These are phyloP conservation scores for Pseudoips prasinana DNA, from an alignment of 2,888 invertebrate genomes.

Conservation along the genomic window DNA sequence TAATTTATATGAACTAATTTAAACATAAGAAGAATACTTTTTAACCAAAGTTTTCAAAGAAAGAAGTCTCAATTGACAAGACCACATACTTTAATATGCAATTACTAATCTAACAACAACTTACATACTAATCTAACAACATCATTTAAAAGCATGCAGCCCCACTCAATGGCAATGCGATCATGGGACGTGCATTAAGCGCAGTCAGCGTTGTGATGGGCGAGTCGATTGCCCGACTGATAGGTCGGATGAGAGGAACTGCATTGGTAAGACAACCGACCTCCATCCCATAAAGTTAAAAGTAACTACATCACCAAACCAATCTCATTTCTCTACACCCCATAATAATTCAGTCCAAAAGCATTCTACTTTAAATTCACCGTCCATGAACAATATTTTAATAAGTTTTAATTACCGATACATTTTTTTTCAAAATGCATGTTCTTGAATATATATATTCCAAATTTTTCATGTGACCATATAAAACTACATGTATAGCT, in stretches of 20 bases:
- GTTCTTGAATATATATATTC: slow-evolving; percentile 6
- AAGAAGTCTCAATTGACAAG: slow-evolving; percentile 22
- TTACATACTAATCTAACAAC: slow-evolving; percentile 31
- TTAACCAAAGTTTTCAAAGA: not conserved
- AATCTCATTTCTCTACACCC: too few species aligned
- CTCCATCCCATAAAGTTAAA: slow-evolving; percentile 6
- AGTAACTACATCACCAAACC: too few species aligned
- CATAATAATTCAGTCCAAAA: too few species aligned
- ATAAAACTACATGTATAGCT: slow-evolving; percentile 31
- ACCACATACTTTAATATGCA: slow-evolving; percentile 15
- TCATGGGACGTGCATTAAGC: slow-evolving; percentile 84
- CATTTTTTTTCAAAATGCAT: too few species aligned
- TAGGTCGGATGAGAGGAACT: slow-evolving; percentile 88
- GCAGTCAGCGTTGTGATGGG: slow-evolving; percentile 84
- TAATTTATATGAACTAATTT: too few species aligned
- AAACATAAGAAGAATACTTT: too few species aligned
- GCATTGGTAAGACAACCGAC: slow-evolving; percentile 73
- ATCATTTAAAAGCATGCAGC: slow-evolving; percentile 82
- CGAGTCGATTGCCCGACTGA: slow-evolving; percentile 86
- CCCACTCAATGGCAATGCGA: slow-evolving; percentile 88
- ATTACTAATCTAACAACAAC: slow-evolving; percentile 18
- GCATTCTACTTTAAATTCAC: too few species aligned
- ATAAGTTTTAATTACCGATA: too few species aligned
- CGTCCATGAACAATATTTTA: not conserved
- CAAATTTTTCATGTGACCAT: slow-evolving; percentile 3